Conservation (phyloP, 2,888 invertebrate species). For the Tuberolachnus salignus region DNA sequence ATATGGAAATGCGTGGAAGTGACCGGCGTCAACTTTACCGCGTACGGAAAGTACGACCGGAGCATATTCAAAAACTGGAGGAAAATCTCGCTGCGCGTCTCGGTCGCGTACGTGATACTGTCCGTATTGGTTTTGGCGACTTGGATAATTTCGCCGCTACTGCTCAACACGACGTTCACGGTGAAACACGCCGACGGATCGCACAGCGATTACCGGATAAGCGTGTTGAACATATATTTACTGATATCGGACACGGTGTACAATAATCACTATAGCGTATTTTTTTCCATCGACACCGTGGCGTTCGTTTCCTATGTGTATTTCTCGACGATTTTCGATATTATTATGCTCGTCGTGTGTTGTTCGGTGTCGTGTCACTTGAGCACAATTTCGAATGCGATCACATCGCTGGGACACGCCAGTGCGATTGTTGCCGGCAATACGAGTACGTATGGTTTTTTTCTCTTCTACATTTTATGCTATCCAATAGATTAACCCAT, state of each 20-base stretch:
- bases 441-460: not conserved
- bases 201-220: not conserved
- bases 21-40: not conserved
- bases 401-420: not conserved
- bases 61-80: not conserved
- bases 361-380: constrained; percentile 4
- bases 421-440: not conserved
- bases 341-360: not conserved
- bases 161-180: not conserved
- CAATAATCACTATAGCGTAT: not conserved
- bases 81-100: not conserved
- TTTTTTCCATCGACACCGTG: not conserved
- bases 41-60: not conserved
- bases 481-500: not conserved
- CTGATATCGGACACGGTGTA: not conserved
- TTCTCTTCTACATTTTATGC: too few species aligned
- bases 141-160: not conserved
- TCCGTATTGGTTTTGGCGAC: not conserved
- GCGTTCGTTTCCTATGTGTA: not conserved
- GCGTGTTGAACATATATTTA: not conserved
- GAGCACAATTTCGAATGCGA: not conserved
- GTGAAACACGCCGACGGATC: not conserved
- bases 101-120: not conserved
- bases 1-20: not conserved
- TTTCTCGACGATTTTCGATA: constrained; percentile 1